phyloP scores from a whole-genome alignment of 1,140 invertebrate species.

The Trichoplusia ni region DNA sequence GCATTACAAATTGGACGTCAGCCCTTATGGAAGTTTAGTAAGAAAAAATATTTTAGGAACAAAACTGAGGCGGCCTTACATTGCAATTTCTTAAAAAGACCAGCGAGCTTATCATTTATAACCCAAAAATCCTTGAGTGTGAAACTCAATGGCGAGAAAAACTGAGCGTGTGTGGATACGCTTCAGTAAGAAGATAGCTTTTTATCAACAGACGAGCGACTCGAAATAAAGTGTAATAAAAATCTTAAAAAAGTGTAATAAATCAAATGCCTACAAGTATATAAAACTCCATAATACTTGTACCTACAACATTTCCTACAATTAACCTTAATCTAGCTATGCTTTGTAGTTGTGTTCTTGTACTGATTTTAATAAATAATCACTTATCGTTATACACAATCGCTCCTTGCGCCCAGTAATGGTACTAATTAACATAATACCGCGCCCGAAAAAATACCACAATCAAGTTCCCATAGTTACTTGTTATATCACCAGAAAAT shows the following conservation, averaged over 20 bases:
- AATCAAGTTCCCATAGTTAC: neutral
- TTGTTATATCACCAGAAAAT: neutral
- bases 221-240: neutral
- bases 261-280: no score
- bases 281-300: no score
- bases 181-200: conserved; percentile 17
- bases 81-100: neutral
- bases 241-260: no score
- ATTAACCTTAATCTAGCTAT: no score
- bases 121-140: conserved; percentile 21
- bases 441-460: neutral
- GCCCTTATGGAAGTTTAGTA: no score
- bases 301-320: no score
- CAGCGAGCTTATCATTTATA: neutral
- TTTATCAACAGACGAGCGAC: neutral
- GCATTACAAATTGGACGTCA: no score
- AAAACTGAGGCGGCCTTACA: neutral
- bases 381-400: neutral
- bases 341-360: neutral
- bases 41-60: no score
- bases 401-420: neutral
- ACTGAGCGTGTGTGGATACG: conserved; percentile 18
- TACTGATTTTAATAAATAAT: neutral
- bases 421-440: neutral
- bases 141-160: conserved; percentile 27